These are phyloP conservation scores for Drosophila barbarae DNA, from an alignment of 2,888 invertebrate genomes.

Conservation along the genomic window DNA sequence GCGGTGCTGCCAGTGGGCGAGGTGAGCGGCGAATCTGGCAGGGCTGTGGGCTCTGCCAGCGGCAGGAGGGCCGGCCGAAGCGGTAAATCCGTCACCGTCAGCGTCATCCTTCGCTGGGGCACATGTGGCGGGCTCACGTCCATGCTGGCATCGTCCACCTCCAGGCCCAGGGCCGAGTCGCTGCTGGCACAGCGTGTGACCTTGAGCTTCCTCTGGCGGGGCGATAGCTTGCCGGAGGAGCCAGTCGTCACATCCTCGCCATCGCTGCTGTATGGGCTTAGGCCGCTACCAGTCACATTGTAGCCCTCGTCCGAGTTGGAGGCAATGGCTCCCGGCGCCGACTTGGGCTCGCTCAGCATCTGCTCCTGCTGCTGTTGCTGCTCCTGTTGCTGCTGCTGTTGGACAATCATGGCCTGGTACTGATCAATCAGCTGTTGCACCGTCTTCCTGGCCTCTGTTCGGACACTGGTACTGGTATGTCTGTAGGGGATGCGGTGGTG, in stretches of 20 bases:
- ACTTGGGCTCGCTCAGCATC: conserved; percentile 18
- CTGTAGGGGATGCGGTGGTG: too few relatives aligned
- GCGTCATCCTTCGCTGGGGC: conserved; percentile 76
- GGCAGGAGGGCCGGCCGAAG: conserved; percentile 78
- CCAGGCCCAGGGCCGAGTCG: conserved; percentile 78
- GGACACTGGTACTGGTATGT: conserved; percentile 6
- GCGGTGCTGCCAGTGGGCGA: conserved; percentile 51
- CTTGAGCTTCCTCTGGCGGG: conserved; percentile 66
- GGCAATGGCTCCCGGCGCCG: conserved; percentile 39
- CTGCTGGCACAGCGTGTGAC: conserved; percentile 79
- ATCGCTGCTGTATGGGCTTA: conserved; percentile 78
- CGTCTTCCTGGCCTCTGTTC: conserved; percentile 19
- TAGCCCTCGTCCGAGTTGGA: conserved; percentile 78
- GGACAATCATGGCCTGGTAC: conserved; percentile 60
- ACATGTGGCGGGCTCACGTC: conserved; percentile 23
- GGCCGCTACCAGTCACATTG: conserved; percentile 62
- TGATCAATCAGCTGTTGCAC: conserved; percentile 65
- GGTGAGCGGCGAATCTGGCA: conserved; percentile 76
- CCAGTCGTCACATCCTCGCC: conserved; percentile 47
- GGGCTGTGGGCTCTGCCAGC: conserved; percentile 77
- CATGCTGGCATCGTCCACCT: conserved; percentile 73
- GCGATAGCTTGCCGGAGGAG: conserved; percentile 8
- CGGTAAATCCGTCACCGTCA: conserved; percentile 79
- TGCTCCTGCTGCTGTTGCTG: conserved; percentile 33
- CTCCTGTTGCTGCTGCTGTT: conserved; percentile 37